Evolutionary conservation across 64 coral and sea anemone genomes (phyloP), one percentile per base, ranked within the genome.

Genomic region (Montipora capricornis): DNA sequence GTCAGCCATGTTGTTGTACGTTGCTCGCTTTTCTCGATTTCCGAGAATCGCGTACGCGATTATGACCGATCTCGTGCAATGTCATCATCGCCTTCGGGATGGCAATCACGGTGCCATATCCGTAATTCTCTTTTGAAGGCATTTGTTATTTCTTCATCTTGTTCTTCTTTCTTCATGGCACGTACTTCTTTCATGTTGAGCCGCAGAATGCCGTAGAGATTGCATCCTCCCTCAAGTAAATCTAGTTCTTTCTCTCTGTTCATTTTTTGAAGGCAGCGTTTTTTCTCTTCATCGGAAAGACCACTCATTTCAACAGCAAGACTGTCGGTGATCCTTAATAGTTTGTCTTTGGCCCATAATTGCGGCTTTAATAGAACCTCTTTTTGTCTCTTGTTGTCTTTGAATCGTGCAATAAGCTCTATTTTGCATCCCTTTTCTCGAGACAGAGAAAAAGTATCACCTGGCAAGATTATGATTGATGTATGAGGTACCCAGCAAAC

Each of bases 181-280:
- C 93, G 87, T 6, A 89, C 84, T 89, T 82, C 79, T 52, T 89
- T 59, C 93, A 89, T 89, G 20, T 94, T 87, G 22, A 94, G 76
- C 47, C 86, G 74, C 49, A 94, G 24, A 37, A 94, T 71, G 51
- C 75, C 68, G 71, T 94, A 94, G 8, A 94, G 70, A 76, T 94
- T 94, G 13, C 66, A 24, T 62, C 24, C 26, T 12, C 87, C 78
- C 8, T 47, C 77, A 47, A n/a, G 37, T 0, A 22, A 29, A 22
- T 20, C 74, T 45, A 94, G 67, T 20, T 89, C 93, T 83, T 94
- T 37, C 12, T 83, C 87, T 77, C 68, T 90, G 51, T 94, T 58
- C 24, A 60, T 64, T 57, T 89, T 82, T 81, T 87, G 47, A 57
- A 90, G 55, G 87, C 93, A 90, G 8, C 75, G 44, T 68, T 80